Percentiles rank a stretch among this genome's conserved stretches.
These are phyloP conservation scores for Strigops habroptila DNA, from an alignment of 2,113 vertebrate genomes.

Conservation along the genomic window DNA sequence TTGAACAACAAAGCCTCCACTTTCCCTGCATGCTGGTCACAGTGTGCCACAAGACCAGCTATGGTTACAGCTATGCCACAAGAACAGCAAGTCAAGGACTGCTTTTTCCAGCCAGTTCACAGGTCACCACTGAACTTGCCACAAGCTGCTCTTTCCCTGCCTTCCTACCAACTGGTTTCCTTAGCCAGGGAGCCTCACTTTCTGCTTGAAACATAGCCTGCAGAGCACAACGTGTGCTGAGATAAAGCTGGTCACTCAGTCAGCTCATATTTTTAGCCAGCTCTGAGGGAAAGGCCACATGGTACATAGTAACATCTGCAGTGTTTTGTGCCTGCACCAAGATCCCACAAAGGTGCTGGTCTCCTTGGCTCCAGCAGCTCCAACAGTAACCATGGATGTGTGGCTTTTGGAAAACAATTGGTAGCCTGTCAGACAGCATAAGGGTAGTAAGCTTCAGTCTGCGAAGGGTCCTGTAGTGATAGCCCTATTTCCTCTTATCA, in stretches of 20 bases:
- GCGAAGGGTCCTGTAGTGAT: neutral
- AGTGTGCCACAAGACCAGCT: too few species aligned
- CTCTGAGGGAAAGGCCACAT: neutral
- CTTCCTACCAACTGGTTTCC: accelerated
- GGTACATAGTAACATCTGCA: accelerated
- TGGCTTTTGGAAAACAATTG: neutral
- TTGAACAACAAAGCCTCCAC: neutral
- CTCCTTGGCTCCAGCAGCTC: neutral
- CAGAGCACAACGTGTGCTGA: neutral
- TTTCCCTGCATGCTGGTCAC: neutral
- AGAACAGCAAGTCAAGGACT: neutral
- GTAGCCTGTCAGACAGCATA: neutral
- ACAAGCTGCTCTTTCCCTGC: neutral
- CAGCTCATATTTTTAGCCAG: neutral
- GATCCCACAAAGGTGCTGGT: accelerated
- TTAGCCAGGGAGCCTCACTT: neutral
- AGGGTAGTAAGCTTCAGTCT: neutral
- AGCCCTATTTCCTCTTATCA: neutral
- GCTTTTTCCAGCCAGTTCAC: neutral
- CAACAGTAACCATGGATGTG: accelerated
- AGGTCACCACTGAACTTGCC: neutral
- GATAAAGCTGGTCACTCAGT: neutral
- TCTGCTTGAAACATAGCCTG: accelerated
- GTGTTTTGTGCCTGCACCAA: neutral
- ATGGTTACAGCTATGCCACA: neutral